Evolutionary conservation across 2,797 vertebrate species (phyloP).

Genomic region (Sebastes alutus): DNA sequence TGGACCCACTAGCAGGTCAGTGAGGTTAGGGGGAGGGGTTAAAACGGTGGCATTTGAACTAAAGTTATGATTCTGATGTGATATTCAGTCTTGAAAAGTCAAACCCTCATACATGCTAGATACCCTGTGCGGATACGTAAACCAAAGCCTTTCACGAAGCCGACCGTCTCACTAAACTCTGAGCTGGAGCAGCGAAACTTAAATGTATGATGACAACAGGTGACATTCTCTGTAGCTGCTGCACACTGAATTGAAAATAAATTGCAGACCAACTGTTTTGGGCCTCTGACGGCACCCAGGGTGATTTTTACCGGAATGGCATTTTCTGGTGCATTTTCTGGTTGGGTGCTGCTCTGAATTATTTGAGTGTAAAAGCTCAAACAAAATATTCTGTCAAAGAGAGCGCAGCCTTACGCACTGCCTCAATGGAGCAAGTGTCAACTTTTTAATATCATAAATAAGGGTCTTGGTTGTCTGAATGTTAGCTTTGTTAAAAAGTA

Average conservation of each 20-base stretch:
- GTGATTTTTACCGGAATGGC: constrained; percentile 41
- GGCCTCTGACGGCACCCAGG: constrained; percentile 32
- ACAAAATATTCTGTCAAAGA: constrained; percentile 37
- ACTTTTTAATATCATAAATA: constrained; percentile 27
- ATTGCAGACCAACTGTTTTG: constrained; percentile 51
- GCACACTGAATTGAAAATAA: constrained; percentile 46
- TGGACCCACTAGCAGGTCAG: neutral
- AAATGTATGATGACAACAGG: constrained; percentile 51
- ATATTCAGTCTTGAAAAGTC: constrained; percentile 7
- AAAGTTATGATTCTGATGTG: neutral
- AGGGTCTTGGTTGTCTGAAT: neutral
- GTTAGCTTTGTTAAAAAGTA: constrained; percentile 19
- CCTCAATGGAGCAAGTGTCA: constrained; percentile 5
- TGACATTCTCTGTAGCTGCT: constrained; percentile 54
- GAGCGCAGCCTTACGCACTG: neutral
- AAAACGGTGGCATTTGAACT: constrained; percentile 3
- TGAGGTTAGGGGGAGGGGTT: neutral
- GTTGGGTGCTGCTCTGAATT: constrained; percentile 38
- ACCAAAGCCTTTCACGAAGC: neutral
- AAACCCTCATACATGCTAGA: neutral
- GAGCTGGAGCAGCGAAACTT: neutral
- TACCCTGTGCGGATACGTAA: neutral
- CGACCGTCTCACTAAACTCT: neutral
- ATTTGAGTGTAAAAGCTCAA: constrained; percentile 49
- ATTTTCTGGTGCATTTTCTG: constrained; percentile 63